Base-by-base conservation (phyloP, 2,113 vertebrate genomes). In the Platanista minor region DNA sequence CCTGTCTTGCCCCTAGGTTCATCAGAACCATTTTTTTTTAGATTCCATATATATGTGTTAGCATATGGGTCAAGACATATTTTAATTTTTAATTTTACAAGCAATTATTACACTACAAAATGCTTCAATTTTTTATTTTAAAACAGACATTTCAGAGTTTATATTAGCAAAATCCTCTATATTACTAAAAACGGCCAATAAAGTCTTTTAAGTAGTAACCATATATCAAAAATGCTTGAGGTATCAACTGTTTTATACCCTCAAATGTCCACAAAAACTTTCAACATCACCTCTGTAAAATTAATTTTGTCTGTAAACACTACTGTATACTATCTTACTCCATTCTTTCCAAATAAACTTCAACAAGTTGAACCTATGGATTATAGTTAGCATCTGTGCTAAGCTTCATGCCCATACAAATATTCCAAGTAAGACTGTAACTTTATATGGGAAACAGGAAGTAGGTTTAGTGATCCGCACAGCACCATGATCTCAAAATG, bases 341-440 rank as follows among this genome's bases (percentile, higher is more conserved):
- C 31, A 72, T 66, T 90, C 27, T 66, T 91, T 72, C 62, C 57
- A 92, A 95, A 92, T 78, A 92, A 85, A 96, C 71, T n/a, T 88
- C 71, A 88, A 27, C 41, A 91, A 91, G n/a, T 1, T 77, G 61
- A 87, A 96, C 14, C 43, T 89, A 85, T 67, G n/a, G 52, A 62
- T 46, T 84, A 74, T 3, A 90, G 67, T 43, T 49, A 54, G 59
- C 29, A 93, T 43, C 41, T 94, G 61, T 54, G 59, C 49, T 91
- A 89, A 89, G 41, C 41, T 81, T 80, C 21, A 86, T 25, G 46
- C 8, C 39, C 17, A 80, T 39, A 64, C 6, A 81, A 57, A 81
- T 36, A 57, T 54, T 90, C 46, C 31, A 86, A 80, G 27, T 36
- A 95, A 83, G 57, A 82, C 27, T 61, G 2, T 64, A 81, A 59